Percentiles rank a stretch among this genome's conserved stretches.
Conservation (phyloP, 2,797 vertebrate genomes). For the Octomys mimax region DNA sequence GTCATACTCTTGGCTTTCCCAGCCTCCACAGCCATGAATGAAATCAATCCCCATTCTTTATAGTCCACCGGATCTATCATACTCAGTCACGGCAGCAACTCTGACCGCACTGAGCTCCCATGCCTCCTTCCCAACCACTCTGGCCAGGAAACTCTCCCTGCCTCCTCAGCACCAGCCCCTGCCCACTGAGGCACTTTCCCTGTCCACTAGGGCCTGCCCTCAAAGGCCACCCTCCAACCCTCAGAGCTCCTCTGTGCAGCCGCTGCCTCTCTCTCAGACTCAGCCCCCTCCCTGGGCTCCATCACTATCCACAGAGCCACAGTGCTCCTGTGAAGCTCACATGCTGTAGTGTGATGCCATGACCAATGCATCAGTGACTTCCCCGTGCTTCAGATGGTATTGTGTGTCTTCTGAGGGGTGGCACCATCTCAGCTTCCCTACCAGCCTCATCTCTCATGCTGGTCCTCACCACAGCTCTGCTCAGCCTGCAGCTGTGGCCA, state of each 20-base stretch:
- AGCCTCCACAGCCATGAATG: background rate
- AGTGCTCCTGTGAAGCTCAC: background rate
- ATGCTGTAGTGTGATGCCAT: background rate
- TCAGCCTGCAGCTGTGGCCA: background rate
- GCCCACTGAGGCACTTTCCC: background rate
- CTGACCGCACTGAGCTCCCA: too few relatives aligned
- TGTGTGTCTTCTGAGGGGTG: background rate
- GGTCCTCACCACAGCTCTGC: background rate
- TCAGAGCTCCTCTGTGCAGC: background rate
- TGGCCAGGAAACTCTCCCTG: background rate
- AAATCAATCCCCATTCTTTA: background rate
- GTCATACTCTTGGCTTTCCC: too few relatives aligned
- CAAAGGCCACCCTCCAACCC: background rate
- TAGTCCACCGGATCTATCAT: background rate
- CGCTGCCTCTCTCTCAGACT: background rate
- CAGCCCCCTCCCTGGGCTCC: background rate
- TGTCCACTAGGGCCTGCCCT: background rate
- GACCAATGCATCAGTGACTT: background rate
- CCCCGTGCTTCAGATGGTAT: background rate
- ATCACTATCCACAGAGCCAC: background rate
- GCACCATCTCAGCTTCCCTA: background rate
- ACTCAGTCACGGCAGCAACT: background rate
- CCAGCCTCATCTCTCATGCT: background rate
- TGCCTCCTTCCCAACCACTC: background rate
- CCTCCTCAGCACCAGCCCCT: background rate